A percentile compares a stretch with the other conserved stretches of the same genome.
phyloP scores from a whole-genome alignment of 1,140 invertebrate genomes.

The Atopsyche davidsoni region DNA sequence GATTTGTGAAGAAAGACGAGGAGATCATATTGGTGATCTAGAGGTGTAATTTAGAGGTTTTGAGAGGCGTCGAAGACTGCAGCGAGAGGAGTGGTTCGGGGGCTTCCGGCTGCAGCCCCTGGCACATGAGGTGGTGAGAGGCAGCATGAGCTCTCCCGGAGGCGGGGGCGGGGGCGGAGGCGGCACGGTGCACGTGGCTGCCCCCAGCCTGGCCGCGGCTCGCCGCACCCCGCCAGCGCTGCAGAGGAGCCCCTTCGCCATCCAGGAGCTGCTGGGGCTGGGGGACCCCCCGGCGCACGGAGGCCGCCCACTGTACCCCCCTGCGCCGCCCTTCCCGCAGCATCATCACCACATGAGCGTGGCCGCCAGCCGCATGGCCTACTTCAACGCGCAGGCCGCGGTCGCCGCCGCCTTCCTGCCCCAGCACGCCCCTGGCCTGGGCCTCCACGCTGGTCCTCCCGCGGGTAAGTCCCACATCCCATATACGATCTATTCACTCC shows the following conservation, averaged over 20 bases:
- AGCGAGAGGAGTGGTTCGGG: not conserved
- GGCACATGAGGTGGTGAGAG: not conserved
- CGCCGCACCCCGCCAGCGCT: constrained; percentile 47
- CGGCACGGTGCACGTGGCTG: constrained; percentile 30
- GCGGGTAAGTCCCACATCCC: constrained; percentile 43
- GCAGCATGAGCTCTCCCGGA: constrained; percentile 5
- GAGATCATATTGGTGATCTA: not conserved
- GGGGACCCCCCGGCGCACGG: constrained; percentile 47
- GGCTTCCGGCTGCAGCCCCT: constrained; percentile 3
- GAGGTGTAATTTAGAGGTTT: not conserved
- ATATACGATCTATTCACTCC: too few species aligned
- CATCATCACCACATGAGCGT: constrained; percentile 55
- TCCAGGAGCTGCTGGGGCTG: constrained; percentile 82
- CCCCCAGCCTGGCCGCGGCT: constrained; percentile 36
- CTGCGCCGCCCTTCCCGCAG: constrained; percentile 47
- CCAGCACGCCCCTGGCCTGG: constrained; percentile 46
- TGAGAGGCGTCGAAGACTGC: not conserved
- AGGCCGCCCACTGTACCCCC: constrained; percentile 40
- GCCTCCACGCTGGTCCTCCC: constrained; percentile 37
- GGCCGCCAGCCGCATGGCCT: constrained; percentile 73
- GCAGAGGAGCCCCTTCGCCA: constrained; percentile 84
- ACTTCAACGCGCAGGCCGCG: constrained; percentile 79
- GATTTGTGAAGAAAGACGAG: too few species aligned
- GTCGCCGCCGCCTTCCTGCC: constrained; percentile 82
- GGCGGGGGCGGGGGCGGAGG: too few species aligned